Conservation (phyloP, 2,797 vertebrate species). For the Selene dorsalis region DNA sequence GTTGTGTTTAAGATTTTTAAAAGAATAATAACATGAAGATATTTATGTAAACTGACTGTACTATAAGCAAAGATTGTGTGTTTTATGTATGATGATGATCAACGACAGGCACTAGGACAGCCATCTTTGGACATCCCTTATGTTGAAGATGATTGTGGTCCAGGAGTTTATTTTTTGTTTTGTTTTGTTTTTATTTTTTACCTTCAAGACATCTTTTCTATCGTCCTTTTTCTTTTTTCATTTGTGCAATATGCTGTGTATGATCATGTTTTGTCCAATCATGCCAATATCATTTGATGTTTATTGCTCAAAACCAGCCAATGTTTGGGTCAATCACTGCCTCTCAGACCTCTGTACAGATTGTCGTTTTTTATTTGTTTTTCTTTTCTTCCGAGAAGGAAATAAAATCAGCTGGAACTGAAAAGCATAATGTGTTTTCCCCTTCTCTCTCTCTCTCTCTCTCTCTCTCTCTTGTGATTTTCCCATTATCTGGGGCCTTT, state of each 20-base stretch:
- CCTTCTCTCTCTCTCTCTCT: background rate
- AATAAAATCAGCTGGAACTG: constrained; percentile 99
- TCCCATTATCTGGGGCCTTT: background rate
- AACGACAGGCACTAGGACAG: constrained; percentile 97
- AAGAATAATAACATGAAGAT: constrained; percentile 93
- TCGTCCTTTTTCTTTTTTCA: constrained; percentile 89
- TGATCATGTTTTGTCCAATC: constrained; percentile 91
- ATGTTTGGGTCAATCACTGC: constrained; percentile 98
- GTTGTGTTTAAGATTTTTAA: constrained; percentile 99
- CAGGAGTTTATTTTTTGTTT: constrained; percentile 76
- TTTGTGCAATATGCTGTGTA: constrained; percentile 99
- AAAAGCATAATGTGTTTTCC: constrained; percentile 82
- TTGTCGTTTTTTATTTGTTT: constrained; percentile 85
- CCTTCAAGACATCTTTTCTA: constrained; percentile 81
- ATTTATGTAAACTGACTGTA: constrained; percentile 99
- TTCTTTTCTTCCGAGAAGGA: constrained; percentile 93
- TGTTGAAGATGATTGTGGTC: constrained; percentile 92
- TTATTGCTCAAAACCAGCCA: constrained; percentile 95
- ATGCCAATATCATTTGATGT: constrained; percentile 91
- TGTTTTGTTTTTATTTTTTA: constrained; percentile 63
- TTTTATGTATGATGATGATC: constrained; percentile 95
- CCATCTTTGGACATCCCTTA: constrained; percentile 88
- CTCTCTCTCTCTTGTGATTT: too few species aligned
- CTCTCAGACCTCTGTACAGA: constrained; percentile 99
- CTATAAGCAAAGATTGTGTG: constrained; percentile 99